Evolutionary conservation across 2,888 invertebrate genomes (phyloP).

Genomic region (Aspidapion aeneum): DNA sequence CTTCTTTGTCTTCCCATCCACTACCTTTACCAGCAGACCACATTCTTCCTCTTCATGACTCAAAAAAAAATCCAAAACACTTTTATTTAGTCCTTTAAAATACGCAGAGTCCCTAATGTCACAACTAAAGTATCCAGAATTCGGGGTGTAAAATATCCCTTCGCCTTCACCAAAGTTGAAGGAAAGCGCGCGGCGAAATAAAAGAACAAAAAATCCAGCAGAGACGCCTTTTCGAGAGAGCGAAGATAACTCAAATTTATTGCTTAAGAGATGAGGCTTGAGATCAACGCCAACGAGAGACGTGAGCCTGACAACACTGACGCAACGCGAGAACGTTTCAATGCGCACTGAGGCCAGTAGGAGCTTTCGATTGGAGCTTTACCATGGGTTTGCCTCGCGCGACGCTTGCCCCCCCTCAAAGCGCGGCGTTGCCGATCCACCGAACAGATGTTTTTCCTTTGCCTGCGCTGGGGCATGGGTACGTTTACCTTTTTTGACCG

Average conservation of each 20-base stretch:
- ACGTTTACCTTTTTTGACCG: neutral
- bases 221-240: no score
- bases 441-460: neutral
- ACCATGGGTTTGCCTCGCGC: neutral
- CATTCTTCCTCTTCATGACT: slow-evolving; percentile 22
- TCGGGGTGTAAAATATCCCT: no score
- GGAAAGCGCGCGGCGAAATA: no score
- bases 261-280: neutral
- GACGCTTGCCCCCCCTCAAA: neutral
- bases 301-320: neutral
- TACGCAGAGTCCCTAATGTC: no score
- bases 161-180: no score
- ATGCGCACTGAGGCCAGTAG: neutral
- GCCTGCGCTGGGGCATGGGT: neutral
- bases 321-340: neutral
- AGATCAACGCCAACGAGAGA: neutral
- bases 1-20: slow-evolving; percentile 21
- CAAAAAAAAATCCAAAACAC: no score
- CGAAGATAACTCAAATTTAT: no score
- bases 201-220: no score
- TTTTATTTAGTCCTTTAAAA: no score
- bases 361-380: neutral
- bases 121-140: no score
- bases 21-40: slow-evolving; percentile 20
- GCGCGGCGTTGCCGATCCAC: neutral